Base-by-base conservation (phyloP, 2,113 vertebrate genomes). In the Circaetus cinerascens region DNA sequence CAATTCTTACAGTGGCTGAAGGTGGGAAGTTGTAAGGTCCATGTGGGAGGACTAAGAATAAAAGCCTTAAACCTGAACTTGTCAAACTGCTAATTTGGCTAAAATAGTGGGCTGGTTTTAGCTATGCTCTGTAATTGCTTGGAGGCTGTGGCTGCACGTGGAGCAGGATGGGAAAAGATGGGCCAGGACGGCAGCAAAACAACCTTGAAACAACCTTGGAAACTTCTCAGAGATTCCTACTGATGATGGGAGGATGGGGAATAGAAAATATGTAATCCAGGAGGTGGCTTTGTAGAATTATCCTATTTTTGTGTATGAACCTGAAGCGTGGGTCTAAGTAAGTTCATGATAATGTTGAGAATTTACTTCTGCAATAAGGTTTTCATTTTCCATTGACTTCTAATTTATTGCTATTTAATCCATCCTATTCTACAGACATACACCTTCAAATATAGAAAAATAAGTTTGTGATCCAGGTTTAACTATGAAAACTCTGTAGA, bases 141-240 rank as follows among this genome's bases (percentile, higher is more conserved):
- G 38, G 34, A 63, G 48, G 15, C 55, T 51, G 26, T 63, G 34
- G 62, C 22, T 59, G 18, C 43, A 46, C 0, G 0, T 0, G 1
- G 21, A 74, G 66, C 29, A 46, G n/a, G 40, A n/a, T 2, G 1
- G 23, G 27, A 74, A 27, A 15, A 53, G 26, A 59, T 1, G 10
- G 27, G 8, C 34, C 36, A 30, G n/a, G 8, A 21, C 1, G 6
- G 18, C 21, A 62, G 69, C 46, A 40, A 56, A 68, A 82, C 29
- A n/a, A 21, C 50, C 53, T 77, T 82, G 63, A 92, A 81, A 89
- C 40, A 66, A 87, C 53, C 82, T 78, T 90, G 76, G 59, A 63
- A 87, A 46, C 34, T 53, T n/a, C 30, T 69, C 4, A 3, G 19
- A 32, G 45, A 56, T 66, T 23, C 9, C 20, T 38, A 14, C 13